Conservation (phyloP, 2,888 invertebrate genomes). For the Melangyna quadrimaculata region DNA sequence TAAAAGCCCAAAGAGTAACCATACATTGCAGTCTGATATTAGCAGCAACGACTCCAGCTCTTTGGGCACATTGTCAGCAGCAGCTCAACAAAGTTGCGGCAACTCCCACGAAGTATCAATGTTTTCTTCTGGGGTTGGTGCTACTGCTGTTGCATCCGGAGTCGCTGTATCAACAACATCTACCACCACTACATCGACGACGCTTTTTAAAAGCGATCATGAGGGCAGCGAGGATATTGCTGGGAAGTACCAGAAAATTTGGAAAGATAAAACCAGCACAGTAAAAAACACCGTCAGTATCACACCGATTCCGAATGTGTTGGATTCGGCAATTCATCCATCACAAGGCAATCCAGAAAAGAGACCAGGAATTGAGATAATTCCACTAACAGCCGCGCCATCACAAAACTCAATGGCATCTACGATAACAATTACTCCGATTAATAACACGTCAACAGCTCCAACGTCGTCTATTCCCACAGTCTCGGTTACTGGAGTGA, state of each 20-base stretch:
- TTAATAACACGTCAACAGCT: slow-evolving; percentile 77
- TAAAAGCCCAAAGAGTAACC: slow-evolving; percentile 83
- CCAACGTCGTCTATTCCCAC: slow-evolving; percentile 24
- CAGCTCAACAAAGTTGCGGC: slow-evolving; percentile 71
- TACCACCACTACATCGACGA: not conserved
- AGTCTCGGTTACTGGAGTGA: slow-evolving; percentile 24
- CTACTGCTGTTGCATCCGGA: slow-evolving; percentile 65
- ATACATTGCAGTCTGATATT: slow-evolving; percentile 71
- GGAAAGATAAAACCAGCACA: slow-evolving; percentile 79
- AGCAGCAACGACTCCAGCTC: slow-evolving; percentile 82
- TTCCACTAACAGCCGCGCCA: slow-evolving; percentile 85
- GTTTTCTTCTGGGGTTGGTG: slow-evolving; percentile 37
- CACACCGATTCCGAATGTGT: slow-evolving; percentile 77
- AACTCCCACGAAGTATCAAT: slow-evolving; percentile 45
- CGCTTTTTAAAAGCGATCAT: not conserved
- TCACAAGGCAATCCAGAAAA: slow-evolving; percentile 82
- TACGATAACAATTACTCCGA: slow-evolving; percentile 93
- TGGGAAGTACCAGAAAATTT: slow-evolving; percentile 79
- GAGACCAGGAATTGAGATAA: slow-evolving; percentile 91
- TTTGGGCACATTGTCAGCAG: slow-evolving; percentile 82
- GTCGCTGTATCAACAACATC: slow-evolving; percentile 66
- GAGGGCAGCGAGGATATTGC: slow-evolving; percentile 76
- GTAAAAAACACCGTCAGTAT: slow-evolving; percentile 79
- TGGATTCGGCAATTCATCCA: slow-evolving; percentile 76
- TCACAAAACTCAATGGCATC: slow-evolving; percentile 84